Evolutionary conservation across 2,888 invertebrate genomes (phyloP), one percentile per base, ranked within the genome.

Genomic region (Rotaria magnacalcarata): DNA sequence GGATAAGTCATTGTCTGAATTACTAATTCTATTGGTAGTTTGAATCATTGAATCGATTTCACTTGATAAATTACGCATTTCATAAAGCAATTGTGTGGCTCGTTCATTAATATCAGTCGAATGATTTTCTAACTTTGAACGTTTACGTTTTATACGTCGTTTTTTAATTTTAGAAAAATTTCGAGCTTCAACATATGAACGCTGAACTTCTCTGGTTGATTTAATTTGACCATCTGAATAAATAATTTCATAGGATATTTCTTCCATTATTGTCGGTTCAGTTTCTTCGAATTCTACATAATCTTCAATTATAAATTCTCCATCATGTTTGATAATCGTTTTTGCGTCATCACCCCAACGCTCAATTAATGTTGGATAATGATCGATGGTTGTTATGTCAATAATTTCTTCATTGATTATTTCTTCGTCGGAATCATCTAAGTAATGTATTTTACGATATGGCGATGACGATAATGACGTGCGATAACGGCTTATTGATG

Each of bases 151-250:
- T 11, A 47, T 80, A 24, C 80, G 80, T 47, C 80, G 80, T 80
- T 80, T 80, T 47, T n/a, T 43, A 47, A 80, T 80, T 80, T 80
- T 80, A 80, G 24, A 47, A 80, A 80, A 80, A 47, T 80, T 80
- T 80, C 80, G 80, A n/a, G 80, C 47, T 80, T 80, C 80, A 4
- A 16, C 7, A 47, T 34, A 24, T 11, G 80, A 19, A 47, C n/a
- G 47, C 24, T 47, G 47, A 4, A n/a, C 19, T 80, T 80, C 24
- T 80, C 10, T 43, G 3, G 47, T 47, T 47, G 80, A 80, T 80
- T 43, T 47, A 80, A 80, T 43, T n/a, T 24, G 0, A 80, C 47
- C 19, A n/a, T 19, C 14, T 80, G 1, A 8, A 47, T 80, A 80
- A 4, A 16, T 47, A 7, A 80, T 47, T 80, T 80, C 80, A 47